Evolutionary conservation across 2,888 invertebrate species (phyloP), one percentile per base, ranked within the genome.

Genomic region (Pediacus dermestoides): DNA sequence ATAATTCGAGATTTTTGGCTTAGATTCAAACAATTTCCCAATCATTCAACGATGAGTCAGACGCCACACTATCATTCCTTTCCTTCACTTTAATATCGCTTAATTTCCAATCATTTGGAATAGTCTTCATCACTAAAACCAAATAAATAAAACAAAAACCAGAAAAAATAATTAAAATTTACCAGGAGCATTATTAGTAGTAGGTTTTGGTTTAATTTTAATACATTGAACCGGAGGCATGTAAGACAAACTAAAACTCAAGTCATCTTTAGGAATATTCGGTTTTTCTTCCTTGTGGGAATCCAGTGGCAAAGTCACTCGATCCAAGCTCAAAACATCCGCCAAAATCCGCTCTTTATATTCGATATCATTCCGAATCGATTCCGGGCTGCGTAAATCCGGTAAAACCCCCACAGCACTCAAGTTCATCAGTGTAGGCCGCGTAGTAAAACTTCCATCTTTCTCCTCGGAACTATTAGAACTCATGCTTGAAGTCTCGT

Each of bases 281-380:
- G n/a, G n/a, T n/a, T n/a, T n/a, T n/a, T n/a, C n/a, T n/a, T n/a
- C n/a, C n/a, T n/a, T n/a, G n/a, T n/a, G n/a, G n/a, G n/a, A n/a
- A n/a, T n/a, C n/a, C n/a, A n/a, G n/a, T n/a, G n/a, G n/a, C n/a
- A n/a, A n/a, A n/a, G n/a, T 62, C 10, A 66, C 50, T 41, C 60
- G 61, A 50, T 81, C 80, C 27, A 83, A 72, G 59, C 80, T 78
- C 16, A 85, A 67, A 60, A 82, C 73, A 57, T 80, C 79, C 0
- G 82, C 82, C 8, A 85, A 66, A 11, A 81, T 74, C 61, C 81
- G 83, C 54, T 88, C 87, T 61, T 88, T 88, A 46, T 78, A 75
- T 60, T 81, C 81, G 23, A 88, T 82, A 48, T 86, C 81, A 50
- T 79, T 77, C 50, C 81, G 77, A 32, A 88, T 77, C 0, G 78